Evolutionary conservation across 2,888 invertebrate genomes (phyloP), one percentile per base, ranked within the genome.

Genomic region (Aelia acuminata): DNA sequence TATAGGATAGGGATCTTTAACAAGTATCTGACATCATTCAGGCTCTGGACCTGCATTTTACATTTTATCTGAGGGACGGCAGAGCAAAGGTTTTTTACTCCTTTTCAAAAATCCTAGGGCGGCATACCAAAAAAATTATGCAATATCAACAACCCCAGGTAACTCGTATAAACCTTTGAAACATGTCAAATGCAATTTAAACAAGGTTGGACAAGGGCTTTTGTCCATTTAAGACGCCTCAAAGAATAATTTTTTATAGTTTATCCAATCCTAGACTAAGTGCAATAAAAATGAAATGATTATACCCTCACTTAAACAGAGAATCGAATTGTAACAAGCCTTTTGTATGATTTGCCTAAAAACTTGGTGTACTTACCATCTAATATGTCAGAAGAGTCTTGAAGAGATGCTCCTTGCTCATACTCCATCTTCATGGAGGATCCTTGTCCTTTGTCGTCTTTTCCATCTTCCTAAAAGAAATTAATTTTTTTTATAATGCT

Each of bases 381-480:
- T 18, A 89, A 80, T 53, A 89, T 80, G 84, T 89, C 89, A 49
- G 89, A 88, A 63, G 88, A 75, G 48, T 89, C 89, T 84, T 89
- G 89, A 48, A 89, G 86, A 31, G 88, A 87, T 31, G 75, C 88
- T 35, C 89, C 89, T 50, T 89, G 89, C 63, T 89, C 89, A 39
- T 89, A 89, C 48, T 89, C 89, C 48, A 89, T 53, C 80, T 89
- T 86, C 63, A 87, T 57, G 20, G 89, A 88, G 57, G 89, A 88
- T 84, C 88, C 87, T 75, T 89, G 88, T 31, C 89, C 88, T 43
- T 88, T 85, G n/a, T 89, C 88, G 80, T 87, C 87, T 43, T 87
- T 87, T 47, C 84, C 89, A 85, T 89, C 89, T 63, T 89, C 89
- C 89, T 89, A 84, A 43, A 89, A 86, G 26, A 49, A 50, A 50